phyloP scores from a whole-genome alignment of 1,140 invertebrate genomes.

The Brachionus rotundiformis region DNA sequence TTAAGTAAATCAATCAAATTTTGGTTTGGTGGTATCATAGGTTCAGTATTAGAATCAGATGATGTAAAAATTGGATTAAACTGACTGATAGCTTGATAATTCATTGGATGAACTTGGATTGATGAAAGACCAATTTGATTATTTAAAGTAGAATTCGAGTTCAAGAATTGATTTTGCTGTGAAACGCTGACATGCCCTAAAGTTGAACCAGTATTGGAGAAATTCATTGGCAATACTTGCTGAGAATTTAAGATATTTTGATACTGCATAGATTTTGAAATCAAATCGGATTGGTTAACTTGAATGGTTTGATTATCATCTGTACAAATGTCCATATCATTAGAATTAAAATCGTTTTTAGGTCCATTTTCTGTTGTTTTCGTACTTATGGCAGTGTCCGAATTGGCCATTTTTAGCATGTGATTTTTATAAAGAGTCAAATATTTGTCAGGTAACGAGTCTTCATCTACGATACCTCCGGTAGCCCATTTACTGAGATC shows the following conservation, averaged over 20 bases:
- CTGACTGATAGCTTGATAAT: not conserved
- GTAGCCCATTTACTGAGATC: conserved; percentile 34
- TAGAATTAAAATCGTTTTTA: not conserved
- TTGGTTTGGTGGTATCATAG: not conserved
- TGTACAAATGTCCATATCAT: conserved; percentile 7
- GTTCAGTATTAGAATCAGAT: not conserved
- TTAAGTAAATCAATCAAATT: conserved; percentile 6
- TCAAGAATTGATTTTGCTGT: not conserved
- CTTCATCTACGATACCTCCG: conserved; percentile 24
- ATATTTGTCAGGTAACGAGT: conserved; percentile 22
- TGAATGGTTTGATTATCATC: not conserved
- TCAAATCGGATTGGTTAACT: not conserved
- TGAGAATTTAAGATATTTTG: not conserved
- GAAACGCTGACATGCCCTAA: not conserved
- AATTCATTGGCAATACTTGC: not conserved
- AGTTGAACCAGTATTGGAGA: not conserved
- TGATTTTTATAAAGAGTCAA: conserved; percentile 30
- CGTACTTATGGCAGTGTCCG: not conserved
- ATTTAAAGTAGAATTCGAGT: not conserved
- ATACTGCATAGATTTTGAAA: not conserved
- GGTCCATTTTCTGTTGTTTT: not conserved
- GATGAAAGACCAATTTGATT: not conserved
- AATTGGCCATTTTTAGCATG: conserved; percentile 22
- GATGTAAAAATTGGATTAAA: conserved; percentile 5
- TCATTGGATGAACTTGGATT: conserved; percentile 15